phyloP scores from a whole-genome alignment of 2,113 vertebrate species.

The Protobothrops flavoviridis region DNA sequence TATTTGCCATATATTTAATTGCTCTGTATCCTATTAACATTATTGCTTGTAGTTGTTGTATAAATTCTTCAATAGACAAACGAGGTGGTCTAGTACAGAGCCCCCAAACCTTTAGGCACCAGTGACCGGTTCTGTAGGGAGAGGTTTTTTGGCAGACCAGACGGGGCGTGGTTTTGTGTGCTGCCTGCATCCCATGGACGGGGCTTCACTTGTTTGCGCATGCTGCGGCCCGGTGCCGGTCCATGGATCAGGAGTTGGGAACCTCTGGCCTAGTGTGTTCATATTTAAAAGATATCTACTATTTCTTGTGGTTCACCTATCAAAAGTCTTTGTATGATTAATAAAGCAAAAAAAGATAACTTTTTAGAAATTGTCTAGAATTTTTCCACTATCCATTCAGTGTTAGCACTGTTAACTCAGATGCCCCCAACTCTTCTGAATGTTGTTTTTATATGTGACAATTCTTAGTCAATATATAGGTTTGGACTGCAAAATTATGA shows the following conservation, averaged over 20 bases:
- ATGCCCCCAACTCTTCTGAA: not conserved
- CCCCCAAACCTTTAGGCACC: too few relatives aligned
- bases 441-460: not conserved
- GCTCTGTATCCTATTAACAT: not conserved
- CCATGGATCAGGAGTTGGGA: too few relatives aligned
- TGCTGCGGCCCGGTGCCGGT: too few relatives aligned
- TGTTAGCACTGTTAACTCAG: not conserved
- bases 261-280: not conserved
- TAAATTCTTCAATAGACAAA: not conserved
- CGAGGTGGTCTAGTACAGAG: not conserved
- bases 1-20: not conserved
- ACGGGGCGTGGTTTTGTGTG: too few relatives aligned
- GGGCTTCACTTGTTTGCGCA: too few relatives aligned
- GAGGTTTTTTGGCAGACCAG: too few relatives aligned
- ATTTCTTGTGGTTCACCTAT: not conserved
- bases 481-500: not conserved
- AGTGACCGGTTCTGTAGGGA: too few relatives aligned
- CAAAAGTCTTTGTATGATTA: not conserved
- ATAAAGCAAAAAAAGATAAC: not conserved
- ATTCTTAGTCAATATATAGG: not conserved
- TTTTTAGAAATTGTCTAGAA: not conserved
- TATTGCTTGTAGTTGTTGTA: not conserved
- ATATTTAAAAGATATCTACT: not conserved
- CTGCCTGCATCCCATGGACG: too few relatives aligned
- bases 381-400: not conserved